Evolutionary conservation across 92 coral and sea anemone species (phyloP), one percentile per base, ranked within the genome.

Genomic region (Chrysogorgia sp.): DNA sequence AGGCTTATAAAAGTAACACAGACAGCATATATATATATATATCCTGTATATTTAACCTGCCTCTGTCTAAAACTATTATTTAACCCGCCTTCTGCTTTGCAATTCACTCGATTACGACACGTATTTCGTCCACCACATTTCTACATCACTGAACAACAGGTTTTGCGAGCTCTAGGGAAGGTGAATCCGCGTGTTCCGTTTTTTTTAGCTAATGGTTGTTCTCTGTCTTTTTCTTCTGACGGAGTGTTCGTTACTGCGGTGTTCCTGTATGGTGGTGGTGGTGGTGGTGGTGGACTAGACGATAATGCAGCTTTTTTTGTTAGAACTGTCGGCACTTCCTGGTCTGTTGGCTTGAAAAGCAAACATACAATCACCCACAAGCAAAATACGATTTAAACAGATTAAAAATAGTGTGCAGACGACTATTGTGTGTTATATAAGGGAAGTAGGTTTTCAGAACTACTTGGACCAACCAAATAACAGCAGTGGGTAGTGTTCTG

Each of bases 111-210:
- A 37, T 37, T 4, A 12, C 43, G 12, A 12, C 43, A 5, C 43
- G 43, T 12, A 12, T 4, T 37, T 37, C 43, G 5, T 47, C 53
- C 15, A n/a, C 15, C 17, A 2, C 15, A 47, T 47, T 47, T 31
- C 72, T 91, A 94, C 93, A 94, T 83, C 67, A 91, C 13, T 33
- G 80, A 69, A 77, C 98, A 93, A 25, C 98, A 93, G 0, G 89
- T 76, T 52, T 93, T 93, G 26, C 75, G 75, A 25, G 77, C 90
- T 92, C 59, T 86, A 3, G 58, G 75, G 9, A 68, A 68, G 0
- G 89, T 63, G 75, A 75, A 40, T 62, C 89, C 47, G 84, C 87
- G 17, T 85, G 63, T 13, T 40, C 47, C 60, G 58, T 60, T 85
- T 67, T 48, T 79, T 58, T 34, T 71, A 75, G 35, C 56, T 67